Conservation (phyloP, 2,113 vertebrate genomes). For the Geococcyx californianus region DNA sequence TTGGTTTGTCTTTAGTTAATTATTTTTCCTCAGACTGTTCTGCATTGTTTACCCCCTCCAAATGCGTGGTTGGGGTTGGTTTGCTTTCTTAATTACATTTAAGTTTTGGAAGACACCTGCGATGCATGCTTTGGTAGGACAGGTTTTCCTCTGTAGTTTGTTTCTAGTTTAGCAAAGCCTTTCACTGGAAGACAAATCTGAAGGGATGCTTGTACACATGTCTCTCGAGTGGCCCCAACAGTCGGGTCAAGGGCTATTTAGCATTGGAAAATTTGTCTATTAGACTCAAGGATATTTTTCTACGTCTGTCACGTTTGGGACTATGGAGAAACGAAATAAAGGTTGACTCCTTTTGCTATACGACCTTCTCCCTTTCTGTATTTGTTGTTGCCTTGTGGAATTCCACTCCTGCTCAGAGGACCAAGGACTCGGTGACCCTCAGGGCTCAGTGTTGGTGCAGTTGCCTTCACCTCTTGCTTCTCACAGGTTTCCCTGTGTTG, state of each 20-base stretch:
- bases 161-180: conserved; percentile 46
- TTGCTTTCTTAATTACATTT: neutral
- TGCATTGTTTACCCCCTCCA: neutral
- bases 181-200: neutral
- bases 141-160: conserved; percentile 16
- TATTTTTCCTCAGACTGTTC: neutral
- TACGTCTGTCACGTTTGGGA: conserved; percentile 63
- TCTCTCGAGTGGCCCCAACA: conserved; percentile 21
- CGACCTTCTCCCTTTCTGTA: conserved; percentile 11
- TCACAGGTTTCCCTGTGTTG: rapidly evolving
- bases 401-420: no score
- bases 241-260: conserved; percentile 58
- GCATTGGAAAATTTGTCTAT: conserved; percentile 54
- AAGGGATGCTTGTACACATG: conserved; percentile 56
- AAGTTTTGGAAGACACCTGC: neutral
- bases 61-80: neutral
- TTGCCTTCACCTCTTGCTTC: rapidly evolving
- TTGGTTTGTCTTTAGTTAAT: neutral
- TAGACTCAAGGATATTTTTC: conserved; percentile 69
- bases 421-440: rapidly evolving
- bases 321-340: conserved; percentile 69
- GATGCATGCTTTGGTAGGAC: conserved; percentile 47
- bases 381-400: neutral
- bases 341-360: conserved; percentile 66
- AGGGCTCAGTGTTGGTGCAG: rapidly evolving